Evolutionary conservation across 2,113 vertebrate species (phyloP), one percentile per base, ranked within the genome.

Genomic region (Sitta europaea): DNA sequence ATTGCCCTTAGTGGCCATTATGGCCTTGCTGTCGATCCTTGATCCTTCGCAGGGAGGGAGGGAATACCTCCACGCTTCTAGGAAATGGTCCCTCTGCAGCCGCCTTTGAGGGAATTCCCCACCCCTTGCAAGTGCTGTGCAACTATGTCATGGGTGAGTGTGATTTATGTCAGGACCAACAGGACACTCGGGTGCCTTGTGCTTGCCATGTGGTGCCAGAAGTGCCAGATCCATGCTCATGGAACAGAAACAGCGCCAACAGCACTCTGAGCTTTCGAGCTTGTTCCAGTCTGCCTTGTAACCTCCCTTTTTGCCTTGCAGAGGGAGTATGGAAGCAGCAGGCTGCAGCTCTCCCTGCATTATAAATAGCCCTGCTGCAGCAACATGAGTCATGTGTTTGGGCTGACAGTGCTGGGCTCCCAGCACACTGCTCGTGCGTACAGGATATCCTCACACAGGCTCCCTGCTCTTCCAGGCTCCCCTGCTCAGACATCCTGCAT

Each of bases 371-470:
- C n/a, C 47, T 8, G 0, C 59, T 82, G 40, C 35, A 17, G 50
- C 28, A 11, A 61, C 43, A 10, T 97, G 97, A 97, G 93, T 97
- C 96, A 97, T 97, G 96, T 93, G 88, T 95, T 95, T 94, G 90
- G 92, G 75, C 95, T 94, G 92, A 65, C 65, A 75, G 91, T 10
- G 6, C 74, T 1, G 40, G 62, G 68, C 84, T 65, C 58, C 3
- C 66, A 92, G 93, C 86, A 59, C 92, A 57, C 45, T 7, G 78
- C 94, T 86, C 35, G 65, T 96, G 95, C 95, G 95, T 97, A 97
- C 97, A 96, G 97, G 97, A 97, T 97, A 90, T 97, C 97, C 97
- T 96, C 27, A 28, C 66, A 10, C 61, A 81, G 95, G 12, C 90
- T 85, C 91, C 7, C 77, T 48, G 86, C 89, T 92, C 92, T 84